Evolutionary conservation across 2,888 invertebrate genomes (phyloP).

Genomic region (Limnephilus auricula): DNA sequence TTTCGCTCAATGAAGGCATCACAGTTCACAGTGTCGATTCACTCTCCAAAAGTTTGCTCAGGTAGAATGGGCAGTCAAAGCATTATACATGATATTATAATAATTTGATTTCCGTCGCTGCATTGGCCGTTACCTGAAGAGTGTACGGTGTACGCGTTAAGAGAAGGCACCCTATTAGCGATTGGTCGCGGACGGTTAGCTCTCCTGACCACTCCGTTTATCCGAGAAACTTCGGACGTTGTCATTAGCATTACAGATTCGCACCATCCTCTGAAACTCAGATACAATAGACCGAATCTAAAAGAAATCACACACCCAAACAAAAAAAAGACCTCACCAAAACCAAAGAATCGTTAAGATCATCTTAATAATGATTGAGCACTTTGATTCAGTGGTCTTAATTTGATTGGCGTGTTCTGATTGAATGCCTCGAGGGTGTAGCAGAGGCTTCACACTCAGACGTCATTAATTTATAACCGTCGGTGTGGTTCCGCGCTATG

Average conservation of each 20-base stretch:
- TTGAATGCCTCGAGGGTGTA: slow-evolving; percentile 21
- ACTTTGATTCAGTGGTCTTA: background rate
- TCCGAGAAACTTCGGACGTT: slow-evolving; percentile 56
- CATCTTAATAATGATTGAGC: background rate
- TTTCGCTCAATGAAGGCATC: no score
- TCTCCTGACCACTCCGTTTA: slow-evolving; percentile 57
- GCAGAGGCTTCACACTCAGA: slow-evolving; percentile 61
- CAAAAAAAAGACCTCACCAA: background rate
- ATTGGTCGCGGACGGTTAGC: slow-evolving; percentile 65
- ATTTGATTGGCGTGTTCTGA: background rate
- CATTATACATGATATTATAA: background rate
- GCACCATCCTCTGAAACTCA: slow-evolving; percentile 56
- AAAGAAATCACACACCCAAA: background rate
- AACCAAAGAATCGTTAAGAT: background rate
- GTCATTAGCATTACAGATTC: slow-evolving; percentile 65
- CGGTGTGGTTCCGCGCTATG: slow-evolving; percentile 38
- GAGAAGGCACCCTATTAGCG: slow-evolving; percentile 64
- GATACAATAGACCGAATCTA: background rate
- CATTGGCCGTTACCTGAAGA: background rate
- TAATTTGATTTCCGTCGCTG: background rate
- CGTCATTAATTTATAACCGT: slow-evolving; percentile 62
- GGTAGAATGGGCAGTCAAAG: background rate
- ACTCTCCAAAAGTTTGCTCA: background rate
- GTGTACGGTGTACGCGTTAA: slow-evolving; percentile 56
- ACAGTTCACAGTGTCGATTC: background rate